Evolutionary conservation across 2,113 vertebrate genomes (phyloP).

Genomic region (Pristiophorus japonicus): DNA sequence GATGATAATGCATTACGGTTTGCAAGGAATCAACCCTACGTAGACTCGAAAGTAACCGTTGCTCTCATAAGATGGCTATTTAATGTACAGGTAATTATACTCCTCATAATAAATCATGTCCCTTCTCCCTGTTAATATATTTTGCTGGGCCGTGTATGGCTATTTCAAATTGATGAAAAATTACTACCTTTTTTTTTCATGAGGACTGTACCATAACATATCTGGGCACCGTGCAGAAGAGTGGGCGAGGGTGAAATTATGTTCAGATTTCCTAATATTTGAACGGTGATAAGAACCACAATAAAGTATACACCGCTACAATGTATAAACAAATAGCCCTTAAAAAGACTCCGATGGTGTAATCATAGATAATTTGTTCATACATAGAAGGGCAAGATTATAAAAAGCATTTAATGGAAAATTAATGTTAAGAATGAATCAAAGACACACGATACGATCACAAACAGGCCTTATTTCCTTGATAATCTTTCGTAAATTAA

Average conservation of each 20-base stretch:
- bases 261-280: not conserved
- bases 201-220: not conserved
- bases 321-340: not conserved
- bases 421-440: not conserved
- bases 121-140: not conserved
- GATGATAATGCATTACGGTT: not conserved
- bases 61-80: not conserved
- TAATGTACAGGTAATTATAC: slow-evolving; percentile 18
- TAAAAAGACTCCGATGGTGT: not conserved
- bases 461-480: not conserved
- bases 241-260: not conserved
- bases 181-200: not conserved
- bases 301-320: not conserved
- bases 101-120: slow-evolving; percentile 23
- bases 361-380: too few relatives aligned
- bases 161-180: slow-evolving; percentile 19
- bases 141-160: not conserved
- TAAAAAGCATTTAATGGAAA: not conserved
- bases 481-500: not conserved
- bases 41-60: not conserved
- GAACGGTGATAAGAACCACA: not conserved
- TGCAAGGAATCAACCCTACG: not conserved
- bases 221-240: not conserved
- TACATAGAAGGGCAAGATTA: not conserved
- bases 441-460: not conserved